Base-by-base conservation (phyloP, 2,888 invertebrate species). In the Rhagonycha lutea region DNA sequence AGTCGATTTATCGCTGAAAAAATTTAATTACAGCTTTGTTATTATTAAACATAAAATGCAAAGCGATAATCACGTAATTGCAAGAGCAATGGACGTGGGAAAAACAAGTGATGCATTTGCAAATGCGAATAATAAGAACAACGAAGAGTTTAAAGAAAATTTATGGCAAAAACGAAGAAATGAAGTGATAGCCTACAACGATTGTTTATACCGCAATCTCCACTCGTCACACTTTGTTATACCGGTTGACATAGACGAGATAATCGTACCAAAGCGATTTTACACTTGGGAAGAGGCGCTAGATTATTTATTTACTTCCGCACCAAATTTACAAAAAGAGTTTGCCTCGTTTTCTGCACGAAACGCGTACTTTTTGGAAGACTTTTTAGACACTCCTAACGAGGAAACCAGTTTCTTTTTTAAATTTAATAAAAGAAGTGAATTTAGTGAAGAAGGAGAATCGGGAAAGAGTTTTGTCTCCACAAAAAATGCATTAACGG, bases 131-230 rank as follows among this genome's bases (percentile, higher is more conserved):
- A 60, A 8, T 62, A 29, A 62, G 10, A 63, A 72, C 47, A 32
- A 61, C 9, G 70, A 72, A 69, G 70, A 32, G 62, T 70, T 61
- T 67, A 63, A 68, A 69, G 32, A 62, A 67, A 88, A 90, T 79
- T 83, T 91, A 47, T 94, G 94, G 91, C 93, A 94, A 84, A 92
- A 94, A 83, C 89, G 94, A 81, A 91, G 91, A 73, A 89, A 94
- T 87, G 94, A 95, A 84, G 88, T 95, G 32, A 89, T 94, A 78
- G 91, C 94, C 0, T 95, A 94, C 86, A 95, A 95, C 85, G 94
- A 94, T 85, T 95, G 94, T 84, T 90, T 94, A 76, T 94, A 95
- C 85, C 90, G 93, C 84, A 93, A 93, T 87, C 87, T 94, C 70
- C 87, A 90, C 81, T 89, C 89, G 79, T 92, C 93, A 61, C 89